Evolutionary conservation across 2,888 invertebrate genomes (phyloP), one percentile per base, ranked within the genome.

Genomic region (Drosophila lutescens): DNA sequence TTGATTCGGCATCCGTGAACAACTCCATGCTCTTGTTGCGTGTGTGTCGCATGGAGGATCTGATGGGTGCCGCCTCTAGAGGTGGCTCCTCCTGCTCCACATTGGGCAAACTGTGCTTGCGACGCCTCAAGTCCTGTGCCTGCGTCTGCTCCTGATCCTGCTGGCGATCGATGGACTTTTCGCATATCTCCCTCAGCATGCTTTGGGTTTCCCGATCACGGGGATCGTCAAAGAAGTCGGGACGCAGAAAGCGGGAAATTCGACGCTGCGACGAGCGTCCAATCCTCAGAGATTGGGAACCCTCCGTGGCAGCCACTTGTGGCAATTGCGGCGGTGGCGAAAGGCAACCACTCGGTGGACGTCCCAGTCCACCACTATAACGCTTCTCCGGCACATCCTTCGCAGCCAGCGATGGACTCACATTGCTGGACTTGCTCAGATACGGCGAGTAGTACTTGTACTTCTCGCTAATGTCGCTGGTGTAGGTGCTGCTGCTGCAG

Each of bases 241-340:
- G 95, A 34, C 96, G 93, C 65, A 97, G 92, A 91, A 96, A 96
- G 63, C 97, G 93, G 9, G 95, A 96, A 65, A 95, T 94, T 73
- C 95, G 93, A 54, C 95, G 94, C 60, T 93, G 93, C 38, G 93
- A 93, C 61, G 93, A 93, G 38, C 91, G 85, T 62, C 90, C 87
- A 62, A 50, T 12, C 13, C 86, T 86, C 55, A 89, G 69, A 43
- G 86, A 83, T 82, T 88, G 30, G 1, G 26, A 26, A 5, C 86
- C 77, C 23, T 80, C 82, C 5, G 63, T 56, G 13, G 66, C 68
- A 8, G 51, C 9, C 10, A 60, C 62, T 9, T 40, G 59, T 12
- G 62, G 57, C 13, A 69, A 34, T 55, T 56, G 63, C 47, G 72
- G 72, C 7, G 80, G 71, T n/a, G 88, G 87, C 38, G 91, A 91